Evolutionary conservation across 2,888 invertebrate genomes (phyloP).

Genomic region (Clivina fossor): DNA sequence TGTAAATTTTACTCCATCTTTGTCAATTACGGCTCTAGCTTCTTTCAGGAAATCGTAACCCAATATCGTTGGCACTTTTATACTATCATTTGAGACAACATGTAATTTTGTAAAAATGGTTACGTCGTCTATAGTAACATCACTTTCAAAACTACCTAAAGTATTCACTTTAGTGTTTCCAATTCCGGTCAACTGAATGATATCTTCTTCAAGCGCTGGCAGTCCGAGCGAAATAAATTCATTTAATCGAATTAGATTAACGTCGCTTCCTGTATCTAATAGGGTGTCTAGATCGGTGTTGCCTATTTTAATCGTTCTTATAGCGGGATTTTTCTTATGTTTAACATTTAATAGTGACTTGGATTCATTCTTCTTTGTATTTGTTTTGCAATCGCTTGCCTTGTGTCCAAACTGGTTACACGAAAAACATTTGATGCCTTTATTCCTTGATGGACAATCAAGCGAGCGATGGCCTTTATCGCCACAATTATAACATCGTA

Average conservation of each 20-base stretch:
- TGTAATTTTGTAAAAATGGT: conserved; percentile 1
- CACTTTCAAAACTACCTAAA: conserved; percentile 7
- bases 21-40: not conserved
- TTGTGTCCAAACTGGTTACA: conserved; percentile 39
- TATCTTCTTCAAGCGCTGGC: not conserved
- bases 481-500: conserved; percentile 40
- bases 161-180: not conserved
- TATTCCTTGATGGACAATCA: conserved; percentile 35
- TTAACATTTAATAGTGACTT: too few species aligned
- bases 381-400: conserved; percentile 27
- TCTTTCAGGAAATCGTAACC: conserved; percentile 18
- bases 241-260: conserved; percentile 8
- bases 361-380: not conserved
- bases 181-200: not conserved
- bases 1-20: not conserved
- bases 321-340: not conserved
- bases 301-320: not conserved
- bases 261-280: conserved; percentile 28
- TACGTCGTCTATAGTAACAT: not conserved
- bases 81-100: conserved; percentile 21
- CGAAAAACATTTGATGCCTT: conserved; percentile 40
- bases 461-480: conserved; percentile 30
- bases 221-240: not conserved
- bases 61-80: conserved; percentile 6
- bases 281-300: conserved; percentile 2